A percentile compares a stretch with the other conserved stretches of the same genome.
These are phyloP conservation scores for Steromphala cineraria DNA, from an alignment of 2,888 invertebrate genomes.

Conservation along the genomic window DNA sequence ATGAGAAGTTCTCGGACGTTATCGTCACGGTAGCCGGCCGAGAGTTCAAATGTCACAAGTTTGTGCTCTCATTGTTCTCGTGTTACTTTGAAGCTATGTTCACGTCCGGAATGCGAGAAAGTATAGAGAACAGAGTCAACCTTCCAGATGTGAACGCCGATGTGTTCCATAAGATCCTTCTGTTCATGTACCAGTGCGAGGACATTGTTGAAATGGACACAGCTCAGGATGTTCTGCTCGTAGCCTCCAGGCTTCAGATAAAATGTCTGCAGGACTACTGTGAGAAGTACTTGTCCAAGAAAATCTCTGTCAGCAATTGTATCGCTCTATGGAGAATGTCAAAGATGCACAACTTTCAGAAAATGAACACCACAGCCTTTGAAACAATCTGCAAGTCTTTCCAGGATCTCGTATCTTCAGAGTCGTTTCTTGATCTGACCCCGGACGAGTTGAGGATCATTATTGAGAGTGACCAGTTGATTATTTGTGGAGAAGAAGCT, in stretches of 20 bases:
- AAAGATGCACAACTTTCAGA: constrained; percentile 82
- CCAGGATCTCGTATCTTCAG: constrained; percentile 40
- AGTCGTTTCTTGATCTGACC: constrained; percentile 77
- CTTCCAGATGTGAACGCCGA: constrained; percentile 79
- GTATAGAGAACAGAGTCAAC: constrained; percentile 40
- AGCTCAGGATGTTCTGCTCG: constrained; percentile 82
- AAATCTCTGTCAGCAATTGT: constrained; percentile 86
- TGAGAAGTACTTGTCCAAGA: constrained; percentile 83
- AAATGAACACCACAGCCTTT: constrained; percentile 82
- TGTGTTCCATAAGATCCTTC: constrained; percentile 85
- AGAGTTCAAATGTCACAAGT: constrained; percentile 6
- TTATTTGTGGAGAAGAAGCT: constrained; percentile 89
- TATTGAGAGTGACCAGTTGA: constrained; percentile 87
- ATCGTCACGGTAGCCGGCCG: not conserved
- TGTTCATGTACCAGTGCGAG: constrained; percentile 88
- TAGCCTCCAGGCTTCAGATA: constrained; percentile 90
- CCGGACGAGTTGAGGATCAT: constrained; percentile 85
- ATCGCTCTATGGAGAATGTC: constrained; percentile 90
- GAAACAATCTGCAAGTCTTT: constrained; percentile 80
- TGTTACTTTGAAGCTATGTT: constrained; percentile 30
- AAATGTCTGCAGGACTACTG: constrained; percentile 87
- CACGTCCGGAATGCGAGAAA: constrained; percentile 49
- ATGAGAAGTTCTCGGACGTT: not conserved
- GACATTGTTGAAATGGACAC: constrained; percentile 85
- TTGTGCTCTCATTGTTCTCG: not conserved